Percentiles rank a stretch among this genome's conserved stretches.
Evolutionary conservation across 1,140 invertebrate species (phyloP).

Genomic region (Atopsyche davidsoni): DNA sequence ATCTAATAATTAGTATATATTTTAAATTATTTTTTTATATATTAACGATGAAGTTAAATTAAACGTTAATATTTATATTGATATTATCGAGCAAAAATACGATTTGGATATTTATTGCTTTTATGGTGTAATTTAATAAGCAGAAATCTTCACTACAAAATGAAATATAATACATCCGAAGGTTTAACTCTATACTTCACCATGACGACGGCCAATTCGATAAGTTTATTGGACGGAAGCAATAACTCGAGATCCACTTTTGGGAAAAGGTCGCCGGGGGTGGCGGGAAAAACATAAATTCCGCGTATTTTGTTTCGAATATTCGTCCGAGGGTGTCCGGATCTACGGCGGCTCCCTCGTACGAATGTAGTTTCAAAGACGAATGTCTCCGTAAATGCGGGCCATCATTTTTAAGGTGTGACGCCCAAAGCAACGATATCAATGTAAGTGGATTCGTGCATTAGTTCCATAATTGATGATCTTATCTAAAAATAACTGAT

Average conservation of each 20-base stretch:
- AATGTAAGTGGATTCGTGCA: too few relatives aligned
- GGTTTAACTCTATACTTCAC: constrained; percentile 11
- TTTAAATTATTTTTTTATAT: too few relatives aligned
- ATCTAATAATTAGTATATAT: too few relatives aligned
- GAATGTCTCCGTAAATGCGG: constrained; percentile 10
- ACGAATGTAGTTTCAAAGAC: constrained; percentile 4
- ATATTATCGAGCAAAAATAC: too few relatives aligned
- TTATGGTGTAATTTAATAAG: too few relatives aligned
- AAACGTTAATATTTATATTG: too few relatives aligned
- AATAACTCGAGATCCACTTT: constrained; percentile 10
- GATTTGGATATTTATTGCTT: too few relatives aligned
- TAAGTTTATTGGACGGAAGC: constrained; percentile 11
- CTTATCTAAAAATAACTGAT: too few relatives aligned
- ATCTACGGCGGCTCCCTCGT: not conserved
- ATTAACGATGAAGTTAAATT: too few relatives aligned
- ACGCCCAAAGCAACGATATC: too few relatives aligned
- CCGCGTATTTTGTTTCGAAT: constrained; percentile 15
- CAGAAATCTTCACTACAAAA: too few relatives aligned
- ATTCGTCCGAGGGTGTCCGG: not conserved
- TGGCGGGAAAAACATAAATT: constrained; percentile 9
- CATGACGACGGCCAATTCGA: constrained; percentile 8
- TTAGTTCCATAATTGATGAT: too few relatives aligned
- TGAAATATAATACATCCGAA: not conserved
- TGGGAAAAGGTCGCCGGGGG: constrained; percentile 5
- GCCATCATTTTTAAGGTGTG: constrained; percentile 11